These are phyloP conservation scores for Popillia japonica DNA, from an alignment of 1,140 invertebrate genomes.

Conservation along the genomic window DNA sequence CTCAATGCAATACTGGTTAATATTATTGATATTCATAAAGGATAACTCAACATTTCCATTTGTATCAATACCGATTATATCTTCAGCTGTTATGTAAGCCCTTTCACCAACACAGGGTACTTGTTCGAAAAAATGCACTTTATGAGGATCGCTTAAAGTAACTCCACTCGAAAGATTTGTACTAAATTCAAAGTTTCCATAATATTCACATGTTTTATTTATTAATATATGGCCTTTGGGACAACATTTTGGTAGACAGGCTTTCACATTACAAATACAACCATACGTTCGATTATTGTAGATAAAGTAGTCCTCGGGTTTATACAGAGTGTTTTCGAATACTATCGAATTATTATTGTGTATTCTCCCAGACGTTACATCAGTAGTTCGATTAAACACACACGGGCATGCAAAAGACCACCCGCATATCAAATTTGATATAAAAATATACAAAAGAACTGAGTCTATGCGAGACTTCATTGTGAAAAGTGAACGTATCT, in stretches of 20 bases:
- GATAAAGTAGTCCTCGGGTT: background rate
- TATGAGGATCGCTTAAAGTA: background rate
- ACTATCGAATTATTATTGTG: background rate
- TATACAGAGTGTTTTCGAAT: background rate
- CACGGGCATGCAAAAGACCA: background rate
- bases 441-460: too few species aligned
- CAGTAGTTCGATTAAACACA: background rate
- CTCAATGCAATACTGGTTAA: background rate
- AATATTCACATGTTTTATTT: background rate
- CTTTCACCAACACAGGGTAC: background rate
- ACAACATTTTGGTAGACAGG: background rate
- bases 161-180: background rate
- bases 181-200: background rate
- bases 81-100: background rate
- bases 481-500: background rate
- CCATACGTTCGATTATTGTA: background rate
- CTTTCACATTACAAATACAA: constrained; percentile 1
- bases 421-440: background rate
- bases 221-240: background rate
- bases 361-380: background rate
- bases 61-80: background rate
- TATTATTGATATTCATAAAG: background rate
- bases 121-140: background rate
- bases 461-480: background rate
- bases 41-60: background rate